Percentiles rank a stretch among this genome's conserved stretches.
Evolutionary conservation across 2,113 vertebrate species (phyloP).

Genomic region (Burhinus oedicnemus): DNA sequence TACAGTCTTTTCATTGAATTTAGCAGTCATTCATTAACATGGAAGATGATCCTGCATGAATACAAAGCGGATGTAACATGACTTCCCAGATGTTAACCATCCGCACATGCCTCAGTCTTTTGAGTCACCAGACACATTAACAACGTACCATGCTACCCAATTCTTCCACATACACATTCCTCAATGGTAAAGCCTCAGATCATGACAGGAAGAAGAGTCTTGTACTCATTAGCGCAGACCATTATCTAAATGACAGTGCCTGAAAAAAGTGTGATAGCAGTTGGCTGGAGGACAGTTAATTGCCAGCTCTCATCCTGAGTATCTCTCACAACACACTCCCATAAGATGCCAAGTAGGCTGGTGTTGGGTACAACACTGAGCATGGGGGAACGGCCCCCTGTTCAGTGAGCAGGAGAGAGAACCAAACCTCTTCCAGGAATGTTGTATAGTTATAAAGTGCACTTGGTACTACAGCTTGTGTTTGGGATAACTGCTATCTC

Average conservation of each 20-base stretch:
- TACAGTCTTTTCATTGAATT: not conserved
- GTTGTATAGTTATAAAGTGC: rapidly evolving
- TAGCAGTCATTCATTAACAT: not conserved
- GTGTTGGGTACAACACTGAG: not conserved
- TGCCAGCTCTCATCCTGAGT: not conserved
- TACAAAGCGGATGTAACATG: not conserved
- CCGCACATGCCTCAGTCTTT: not conserved
- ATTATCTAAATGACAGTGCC: not conserved
- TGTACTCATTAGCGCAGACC: not conserved
- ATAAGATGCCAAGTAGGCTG: not conserved
- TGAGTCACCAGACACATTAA: not conserved
- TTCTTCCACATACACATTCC: not conserved
- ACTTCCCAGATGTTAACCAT: not conserved
- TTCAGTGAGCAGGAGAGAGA: not conserved
- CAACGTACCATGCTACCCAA: not conserved
- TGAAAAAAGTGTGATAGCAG: not conserved
- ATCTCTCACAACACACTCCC: not conserved
- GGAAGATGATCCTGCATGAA: not conserved
- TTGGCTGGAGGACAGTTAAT: not conserved
- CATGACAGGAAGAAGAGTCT: not conserved
- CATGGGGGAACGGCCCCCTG: rapidly evolving
- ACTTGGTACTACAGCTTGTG: not conserved
- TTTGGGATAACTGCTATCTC: not conserved
- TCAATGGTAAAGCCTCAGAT: not conserved
- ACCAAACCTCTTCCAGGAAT: not conserved